phyloP scores from a whole-genome alignment of 2,113 vertebrate genomes.

The Bubalus kerabau region DNA sequence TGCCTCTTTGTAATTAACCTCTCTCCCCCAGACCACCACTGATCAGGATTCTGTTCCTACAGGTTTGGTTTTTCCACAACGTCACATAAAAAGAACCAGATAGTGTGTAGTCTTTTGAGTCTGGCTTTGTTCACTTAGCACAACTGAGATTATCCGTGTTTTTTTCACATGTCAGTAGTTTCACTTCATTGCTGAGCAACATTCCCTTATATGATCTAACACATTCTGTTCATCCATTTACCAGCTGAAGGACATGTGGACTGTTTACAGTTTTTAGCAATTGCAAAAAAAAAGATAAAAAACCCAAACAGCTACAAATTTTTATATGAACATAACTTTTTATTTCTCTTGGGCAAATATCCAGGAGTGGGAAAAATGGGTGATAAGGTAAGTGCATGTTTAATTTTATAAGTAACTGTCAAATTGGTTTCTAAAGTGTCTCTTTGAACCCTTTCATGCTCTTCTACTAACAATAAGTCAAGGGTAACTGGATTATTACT shows the following conservation, averaged over 20 bases:
- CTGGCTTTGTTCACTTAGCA: neutral
- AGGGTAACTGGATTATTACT: neutral
- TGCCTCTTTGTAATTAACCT: neutral
- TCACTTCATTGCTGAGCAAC: neutral
- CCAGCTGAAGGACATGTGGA: neutral
- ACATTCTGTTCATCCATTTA: neutral
- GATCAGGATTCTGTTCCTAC: neutral
- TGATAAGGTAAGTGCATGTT: neutral
- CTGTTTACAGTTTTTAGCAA: neutral
- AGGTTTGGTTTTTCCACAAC: neutral
- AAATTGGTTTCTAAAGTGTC: neutral
- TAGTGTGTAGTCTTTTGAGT: neutral
- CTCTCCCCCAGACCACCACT: neutral
- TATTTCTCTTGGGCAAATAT: neutral
- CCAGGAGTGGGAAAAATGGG: neutral
- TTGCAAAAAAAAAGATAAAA: neutral
- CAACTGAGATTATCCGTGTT: neutral
- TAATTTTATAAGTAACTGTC: neutral
- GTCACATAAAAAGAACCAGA: neutral
- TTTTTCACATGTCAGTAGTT: neutral
- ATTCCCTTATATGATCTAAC: neutral
- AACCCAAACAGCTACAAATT: neutral
- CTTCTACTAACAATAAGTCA: neutral
- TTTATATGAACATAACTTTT: neutral
- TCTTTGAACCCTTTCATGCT: neutral